Evolutionary conservation across 2,797 vertebrate species (phyloP).

Genomic region (Chaunax sp.): DNA sequence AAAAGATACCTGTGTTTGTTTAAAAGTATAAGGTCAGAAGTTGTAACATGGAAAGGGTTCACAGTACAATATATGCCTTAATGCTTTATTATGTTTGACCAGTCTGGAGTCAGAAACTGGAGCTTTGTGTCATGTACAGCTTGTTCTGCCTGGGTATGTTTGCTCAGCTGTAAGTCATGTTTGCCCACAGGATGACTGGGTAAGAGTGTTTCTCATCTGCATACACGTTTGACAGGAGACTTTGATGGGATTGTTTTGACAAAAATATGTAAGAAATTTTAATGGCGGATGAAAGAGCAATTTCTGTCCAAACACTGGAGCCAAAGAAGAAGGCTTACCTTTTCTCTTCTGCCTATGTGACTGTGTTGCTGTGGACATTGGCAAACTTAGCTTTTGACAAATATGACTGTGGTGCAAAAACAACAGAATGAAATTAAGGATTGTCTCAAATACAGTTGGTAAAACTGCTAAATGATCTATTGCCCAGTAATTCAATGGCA

Average conservation of each 20-base stretch:
- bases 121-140: constrained; percentile 66
- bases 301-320: constrained; percentile 71
- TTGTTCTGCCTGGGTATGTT: constrained; percentile 76
- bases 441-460: background rate
- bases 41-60: constrained; percentile 7
- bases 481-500: background rate
- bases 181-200: constrained; percentile 76
- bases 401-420: constrained; percentile 20
- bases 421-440: background rate
- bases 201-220: constrained; percentile 79
- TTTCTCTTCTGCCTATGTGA: constrained; percentile 37
- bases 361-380: constrained; percentile 19
- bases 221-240: constrained; percentile 72
- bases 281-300: constrained; percentile 75
- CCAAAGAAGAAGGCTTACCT: constrained; percentile 43
- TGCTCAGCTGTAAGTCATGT: constrained; percentile 83
- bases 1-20: constrained; percentile 9
- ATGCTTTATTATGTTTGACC: constrained; percentile 53
- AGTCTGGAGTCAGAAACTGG: constrained; percentile 65
- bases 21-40: constrained; percentile 13
- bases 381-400: constrained; percentile 33
- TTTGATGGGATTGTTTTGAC: constrained; percentile 81
- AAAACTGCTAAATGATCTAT: constrained; percentile 8
- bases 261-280: constrained; percentile 77
- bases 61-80: constrained; percentile 42